Evolutionary conservation across 2,113 vertebrate species (phyloP), one percentile per base, ranked within the genome.

Genomic region (Aix galericulata): DNA sequence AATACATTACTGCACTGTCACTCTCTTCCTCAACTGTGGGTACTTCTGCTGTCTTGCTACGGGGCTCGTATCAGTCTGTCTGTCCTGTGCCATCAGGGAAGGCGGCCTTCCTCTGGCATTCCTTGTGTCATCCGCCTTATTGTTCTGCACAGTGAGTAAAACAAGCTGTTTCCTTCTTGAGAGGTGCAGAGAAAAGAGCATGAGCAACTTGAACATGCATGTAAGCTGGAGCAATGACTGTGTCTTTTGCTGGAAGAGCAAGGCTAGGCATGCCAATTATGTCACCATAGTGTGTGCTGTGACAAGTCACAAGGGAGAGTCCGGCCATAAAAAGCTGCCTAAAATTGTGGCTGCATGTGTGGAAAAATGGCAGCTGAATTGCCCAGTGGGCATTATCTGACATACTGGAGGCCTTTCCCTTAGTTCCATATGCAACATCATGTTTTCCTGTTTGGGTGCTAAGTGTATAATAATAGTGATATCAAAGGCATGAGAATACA

Each of bases 191-290:
- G 82, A 55, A 82, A 88, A 48, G 56, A 94, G 67, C 69, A 68
- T 68, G 82, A 93, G 62, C 85, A 72, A 85, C 77, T 21, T 86
- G 64, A 38, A 88, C 1, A 0, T 75, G 13, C 40, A 40, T 40
- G 40, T 40, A 6, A 26, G 50, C 9, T 83, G 60, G 52, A 88
- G 48, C 42, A 80, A 53, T 56, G 76, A 91, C 42, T 72, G 42
- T 60, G 55, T 67, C 40, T 82, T 94, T 74, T 42, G 17, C 64
- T 89, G 79, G 60, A 86, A 91, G 63, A 89, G 50, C 85, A 95
- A 89, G 91, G 91, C 89, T 68, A 78, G 79, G 68, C 88, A 78
- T 59, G 93, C 64, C 48, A 86, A 46, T 96, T 91, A 44, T 77
- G 82, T 90, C 85, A 59, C 6, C 68, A 42, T 29, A 73, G n/a